Evolutionary conservation across 2,888 invertebrate species (phyloP), one percentile per base, ranked within the genome.

Genomic region (Phlogophora meticulosa): DNA sequence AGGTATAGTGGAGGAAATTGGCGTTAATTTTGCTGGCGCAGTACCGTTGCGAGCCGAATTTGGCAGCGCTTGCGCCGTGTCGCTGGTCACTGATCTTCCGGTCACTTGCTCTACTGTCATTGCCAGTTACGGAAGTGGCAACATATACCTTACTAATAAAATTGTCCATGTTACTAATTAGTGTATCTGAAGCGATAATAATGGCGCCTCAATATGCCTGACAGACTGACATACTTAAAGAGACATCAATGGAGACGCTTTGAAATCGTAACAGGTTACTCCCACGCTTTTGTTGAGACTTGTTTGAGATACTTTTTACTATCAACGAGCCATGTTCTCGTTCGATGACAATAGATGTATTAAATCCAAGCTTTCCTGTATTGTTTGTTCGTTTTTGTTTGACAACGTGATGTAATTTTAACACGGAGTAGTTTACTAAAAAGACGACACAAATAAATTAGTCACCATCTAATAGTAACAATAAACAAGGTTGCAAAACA

Each of bases 51-150:
- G 85, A 75, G 85, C 90, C 91, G 88, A 94, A 93, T 93, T 94
- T 87, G 91, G 91, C 80, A 52, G 73, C 77, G 82, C 63, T 82
- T 63, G 71, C 52, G 62, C 69, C 53, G 67, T 65, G 70, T 58
- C 58, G 57, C 82, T 92, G 93, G 94, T 92, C 94, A 93, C 87
- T 91, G 94, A 92, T 94, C 94, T 94, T 95, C 94, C 95, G 94
- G 92, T 89, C 81, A 62, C 51, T 76, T 65, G 78, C 73, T 72
- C 59, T 67, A 81, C 72, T 65, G 68, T 68, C 67, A 73, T 57
- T 72, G 66, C 43, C 59, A 52, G 53, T 72, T 70, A 68, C 24
- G 38, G 55, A 66, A 74, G 32, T 55, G 34, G n/a, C 15, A 53
- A 53, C 17, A 40, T 32, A 38, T 17, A 9, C 24, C 24, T 61